These are phyloP conservation scores for Octodon degus DNA, from an alignment of 2,113 vertebrate genomes.

Conservation along the genomic window DNA sequence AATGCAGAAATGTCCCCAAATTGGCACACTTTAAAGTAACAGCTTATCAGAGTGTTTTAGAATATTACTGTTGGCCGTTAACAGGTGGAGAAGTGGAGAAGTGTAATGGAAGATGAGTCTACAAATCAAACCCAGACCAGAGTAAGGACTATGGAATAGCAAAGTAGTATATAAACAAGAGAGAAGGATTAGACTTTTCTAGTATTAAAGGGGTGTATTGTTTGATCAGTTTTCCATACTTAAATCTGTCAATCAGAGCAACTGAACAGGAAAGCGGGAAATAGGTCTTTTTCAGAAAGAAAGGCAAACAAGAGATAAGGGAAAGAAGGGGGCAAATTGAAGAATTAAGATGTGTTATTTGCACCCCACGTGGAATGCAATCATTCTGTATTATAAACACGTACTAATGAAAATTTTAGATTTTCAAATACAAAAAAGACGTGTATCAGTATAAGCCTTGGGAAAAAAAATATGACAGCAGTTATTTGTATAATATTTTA, in stretches of 20 bases:
- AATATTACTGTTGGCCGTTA: neutral
- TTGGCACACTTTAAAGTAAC: neutral
- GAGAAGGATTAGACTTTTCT: neutral
- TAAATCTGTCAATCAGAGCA: no score
- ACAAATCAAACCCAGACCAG: neutral
- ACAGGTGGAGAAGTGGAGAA: neutral
- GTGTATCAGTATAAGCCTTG: neutral
- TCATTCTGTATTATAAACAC: no score
- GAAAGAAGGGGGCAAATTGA: no score
- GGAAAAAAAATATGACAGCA: neutral
- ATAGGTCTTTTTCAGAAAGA: no score
- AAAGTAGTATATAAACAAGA: neutral
- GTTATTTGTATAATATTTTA: slow-evolving; percentile 23
- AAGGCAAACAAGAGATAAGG: no score
- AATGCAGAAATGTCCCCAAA: neutral
- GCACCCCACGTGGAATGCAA: no score
- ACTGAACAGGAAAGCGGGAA: no score
- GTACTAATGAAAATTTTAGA: no score
- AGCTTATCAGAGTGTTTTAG: neutral
- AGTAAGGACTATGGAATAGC: neutral
- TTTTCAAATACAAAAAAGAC: no score
- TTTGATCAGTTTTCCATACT: no score
- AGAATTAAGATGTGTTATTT: no score
- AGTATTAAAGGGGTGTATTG: neutral
- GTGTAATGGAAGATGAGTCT: neutral